Conservation (phyloP, 2,797 vertebrate genomes). For the Megaceryle alcyon region DNA sequence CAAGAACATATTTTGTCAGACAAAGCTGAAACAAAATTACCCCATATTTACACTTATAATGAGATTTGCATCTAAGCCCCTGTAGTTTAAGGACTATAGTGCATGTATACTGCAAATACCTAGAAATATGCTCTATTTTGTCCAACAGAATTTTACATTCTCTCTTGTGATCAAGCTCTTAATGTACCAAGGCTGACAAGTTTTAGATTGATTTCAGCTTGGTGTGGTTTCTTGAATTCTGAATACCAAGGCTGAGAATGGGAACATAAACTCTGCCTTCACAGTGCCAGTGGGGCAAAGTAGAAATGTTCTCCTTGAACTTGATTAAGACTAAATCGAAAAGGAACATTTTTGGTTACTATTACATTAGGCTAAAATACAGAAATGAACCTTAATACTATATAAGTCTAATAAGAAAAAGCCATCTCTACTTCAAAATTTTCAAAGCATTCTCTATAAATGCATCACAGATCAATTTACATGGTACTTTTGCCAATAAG, state of each 20-base stretch:
- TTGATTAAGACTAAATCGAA: conserved; percentile 78
- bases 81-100: neutral
- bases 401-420: conserved; percentile 87
- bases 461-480: conserved; percentile 89
- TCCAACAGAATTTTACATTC: neutral
- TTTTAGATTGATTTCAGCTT: neutral
- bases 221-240: neutral
- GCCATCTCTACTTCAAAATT: conserved; percentile 83
- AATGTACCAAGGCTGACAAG: neutral
- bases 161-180: neutral
- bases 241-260: conserved; percentile 32
- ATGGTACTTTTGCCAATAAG: conserved; percentile 82
- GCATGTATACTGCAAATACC: neutral
- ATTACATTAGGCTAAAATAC: conserved; percentile 78
- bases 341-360: conserved; percentile 77
- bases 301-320: conserved; percentile 73
- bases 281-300: conserved; percentile 40
- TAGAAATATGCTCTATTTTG: neutral
- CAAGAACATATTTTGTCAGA: neutral
- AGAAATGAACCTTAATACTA: conserved; percentile 82
- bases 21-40: neutral
- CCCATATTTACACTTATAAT: neutral
- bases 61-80: neutral
- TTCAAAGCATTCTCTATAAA: conserved; percentile 83
- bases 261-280: conserved; percentile 63